phyloP scores from a whole-genome alignment of 2,888 invertebrate genomes.

The Tineola bisselliella region DNA sequence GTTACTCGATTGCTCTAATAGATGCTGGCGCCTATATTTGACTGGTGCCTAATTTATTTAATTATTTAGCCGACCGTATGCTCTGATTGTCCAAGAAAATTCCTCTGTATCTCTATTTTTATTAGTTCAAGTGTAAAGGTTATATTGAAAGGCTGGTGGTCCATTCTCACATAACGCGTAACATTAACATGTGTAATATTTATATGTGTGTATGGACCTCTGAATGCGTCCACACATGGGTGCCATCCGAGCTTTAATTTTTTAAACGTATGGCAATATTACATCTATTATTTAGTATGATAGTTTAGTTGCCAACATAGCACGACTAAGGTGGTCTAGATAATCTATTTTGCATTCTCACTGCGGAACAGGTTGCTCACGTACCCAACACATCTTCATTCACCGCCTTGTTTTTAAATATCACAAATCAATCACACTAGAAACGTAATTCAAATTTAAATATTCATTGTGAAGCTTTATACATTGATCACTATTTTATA shows the following conservation, averaged over 20 bases:
- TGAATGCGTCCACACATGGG: too few relatives aligned
- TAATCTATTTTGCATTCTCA: constrained; percentile 3
- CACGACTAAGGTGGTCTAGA: not conserved
- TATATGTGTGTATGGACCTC: too few relatives aligned
- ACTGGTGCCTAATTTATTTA: not conserved
- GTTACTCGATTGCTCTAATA: constrained; percentile 2
- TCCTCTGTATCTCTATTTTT: not conserved
- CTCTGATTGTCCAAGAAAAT: not conserved
- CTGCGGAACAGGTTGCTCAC: not conserved
- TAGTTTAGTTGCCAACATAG: not conserved
- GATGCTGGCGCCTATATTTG: constrained; percentile 8
- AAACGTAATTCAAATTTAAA: not conserved
- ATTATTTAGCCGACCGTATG: not conserved
- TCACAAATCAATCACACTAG: not conserved
- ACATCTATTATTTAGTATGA: too few relatives aligned
- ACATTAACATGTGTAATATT: too few relatives aligned
- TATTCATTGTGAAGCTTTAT: not conserved
- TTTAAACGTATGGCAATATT: too few relatives aligned
- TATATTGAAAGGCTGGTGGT: not conserved
- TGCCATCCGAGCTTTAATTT: too few relatives aligned
- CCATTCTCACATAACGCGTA: too few relatives aligned
- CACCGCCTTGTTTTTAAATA: not conserved
- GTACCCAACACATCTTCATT: not conserved
- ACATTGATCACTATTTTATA: too few relatives aligned
- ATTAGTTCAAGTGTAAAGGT: constrained; percentile 5